Evolutionary conservation across 2,888 invertebrate species (phyloP).

Genomic region (Fabriciana adippe): DNA sequence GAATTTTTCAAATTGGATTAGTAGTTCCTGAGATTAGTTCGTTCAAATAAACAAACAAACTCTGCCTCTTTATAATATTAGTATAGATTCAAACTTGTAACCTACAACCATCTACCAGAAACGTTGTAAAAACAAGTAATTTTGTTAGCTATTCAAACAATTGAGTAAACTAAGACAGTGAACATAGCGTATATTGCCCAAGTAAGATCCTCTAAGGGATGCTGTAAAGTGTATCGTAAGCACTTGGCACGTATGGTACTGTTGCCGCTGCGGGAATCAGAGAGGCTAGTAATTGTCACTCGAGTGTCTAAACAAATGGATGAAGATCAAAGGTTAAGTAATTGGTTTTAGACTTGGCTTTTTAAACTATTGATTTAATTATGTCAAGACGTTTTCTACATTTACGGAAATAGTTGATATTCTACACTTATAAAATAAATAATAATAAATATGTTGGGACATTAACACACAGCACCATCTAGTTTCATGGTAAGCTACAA

Average conservation of each 20-base stretch:
- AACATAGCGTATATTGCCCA: not conserved
- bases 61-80: too few relatives aligned
- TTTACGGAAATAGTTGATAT: not conserved
- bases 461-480: too few relatives aligned
- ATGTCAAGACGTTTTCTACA: not conserved
- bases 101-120: too few relatives aligned
- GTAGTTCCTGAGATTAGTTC: too few relatives aligned
- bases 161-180: constrained; percentile 2
- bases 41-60: too few relatives aligned
- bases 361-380: not conserved
- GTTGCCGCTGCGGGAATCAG: constrained; percentile 17
- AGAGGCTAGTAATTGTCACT: constrained; percentile 18
- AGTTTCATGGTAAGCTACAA: too few relatives aligned
- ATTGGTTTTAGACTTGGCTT: not conserved
- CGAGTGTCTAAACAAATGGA: constrained; percentile 16
- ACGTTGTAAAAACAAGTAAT: not conserved
- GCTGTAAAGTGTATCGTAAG: constrained; percentile 32
- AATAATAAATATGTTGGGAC: too few relatives aligned
- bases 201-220: constrained; percentile 19
- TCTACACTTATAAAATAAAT: not conserved
- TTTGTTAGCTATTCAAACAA: not conserved
- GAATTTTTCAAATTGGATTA: too few relatives aligned
- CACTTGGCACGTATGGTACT: constrained; percentile 26
- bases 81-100: too few relatives aligned
- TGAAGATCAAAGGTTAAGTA: not conserved